Percentiles rank a stretch among this genome's conserved stretches.
Conservation (phyloP, 2,888 invertebrate species). For the Oegoconia quadripuncta region DNA sequence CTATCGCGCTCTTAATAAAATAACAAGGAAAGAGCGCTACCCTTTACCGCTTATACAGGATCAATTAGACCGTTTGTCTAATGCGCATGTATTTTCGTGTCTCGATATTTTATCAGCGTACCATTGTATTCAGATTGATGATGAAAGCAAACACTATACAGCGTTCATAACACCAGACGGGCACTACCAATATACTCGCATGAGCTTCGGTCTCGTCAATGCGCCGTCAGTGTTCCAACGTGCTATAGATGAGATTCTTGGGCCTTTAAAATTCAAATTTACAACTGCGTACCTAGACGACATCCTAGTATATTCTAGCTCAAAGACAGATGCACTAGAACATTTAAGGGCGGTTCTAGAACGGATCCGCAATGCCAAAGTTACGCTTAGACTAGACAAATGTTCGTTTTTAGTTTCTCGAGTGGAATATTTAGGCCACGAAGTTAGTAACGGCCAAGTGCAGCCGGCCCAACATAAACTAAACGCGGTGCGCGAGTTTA, state of each 20-base stretch:
- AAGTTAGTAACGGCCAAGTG: background rate
- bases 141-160: background rate
- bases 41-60: background rate
- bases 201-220: no score
- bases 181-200: background rate
- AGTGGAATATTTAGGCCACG: constrained; percentile 3
- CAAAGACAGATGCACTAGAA: no score
- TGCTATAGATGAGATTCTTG: no score
- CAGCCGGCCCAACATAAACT: background rate
- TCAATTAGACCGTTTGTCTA: background rate
- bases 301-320: no score
- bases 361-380: no score
- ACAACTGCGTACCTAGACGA: no score
- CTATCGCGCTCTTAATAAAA: background rate
- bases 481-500: no score
- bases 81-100: background rate
- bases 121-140: background rate
- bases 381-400: no score
- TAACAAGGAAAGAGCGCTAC: background rate
- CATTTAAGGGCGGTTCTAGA: no score
- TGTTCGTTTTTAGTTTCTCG: no score
- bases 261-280: no score
- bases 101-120: background rate
- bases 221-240: no score
- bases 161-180: constrained; percentile 3